phyloP scores from a whole-genome alignment of 2,797 vertebrate genomes.

The Thripadectes ignobilis region DNA sequence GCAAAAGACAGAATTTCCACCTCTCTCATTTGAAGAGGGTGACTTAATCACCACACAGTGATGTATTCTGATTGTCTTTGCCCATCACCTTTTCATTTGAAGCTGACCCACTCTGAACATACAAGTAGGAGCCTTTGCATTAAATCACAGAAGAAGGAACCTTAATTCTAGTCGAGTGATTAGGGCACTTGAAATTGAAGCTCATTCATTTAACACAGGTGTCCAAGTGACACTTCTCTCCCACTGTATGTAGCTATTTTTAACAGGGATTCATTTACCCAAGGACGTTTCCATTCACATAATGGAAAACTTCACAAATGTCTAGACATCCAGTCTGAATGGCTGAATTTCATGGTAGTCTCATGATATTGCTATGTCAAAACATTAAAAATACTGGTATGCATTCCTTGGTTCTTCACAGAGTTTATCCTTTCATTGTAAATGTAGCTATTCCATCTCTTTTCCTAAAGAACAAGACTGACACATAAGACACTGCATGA shows the following conservation, averaged over 20 bases:
- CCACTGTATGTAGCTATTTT: constrained; percentile 26
- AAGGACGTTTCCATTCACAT: background rate
- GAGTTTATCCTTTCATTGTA: background rate
- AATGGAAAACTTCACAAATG: background rate
- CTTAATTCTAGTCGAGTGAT: constrained; percentile 15
- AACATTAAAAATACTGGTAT: background rate
- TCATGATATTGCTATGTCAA: background rate
- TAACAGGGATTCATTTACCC: constrained; percentile 5
- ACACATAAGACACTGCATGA: background rate
- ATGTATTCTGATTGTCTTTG: background rate
- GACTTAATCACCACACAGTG: background rate
- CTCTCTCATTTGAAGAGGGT: background rate
- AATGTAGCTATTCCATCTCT: background rate
- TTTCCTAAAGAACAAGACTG: background rate
- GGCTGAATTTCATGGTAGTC: background rate
- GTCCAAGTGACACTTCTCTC: constrained; percentile 28
- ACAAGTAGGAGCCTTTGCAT: background rate
- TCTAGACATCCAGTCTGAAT: background rate
- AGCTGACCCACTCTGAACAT: background rate
- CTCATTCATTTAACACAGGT: constrained; percentile 43
- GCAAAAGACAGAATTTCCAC: background rate
- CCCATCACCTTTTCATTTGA: background rate
- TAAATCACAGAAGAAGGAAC: constrained; percentile 7
- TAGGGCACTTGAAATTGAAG: constrained; percentile 34
- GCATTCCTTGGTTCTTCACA: background rate